Evolutionary conservation across 2,797 vertebrate species (phyloP), one percentile per base, ranked within the genome.

Genomic region (Aeoliscus strigatus): DNA sequence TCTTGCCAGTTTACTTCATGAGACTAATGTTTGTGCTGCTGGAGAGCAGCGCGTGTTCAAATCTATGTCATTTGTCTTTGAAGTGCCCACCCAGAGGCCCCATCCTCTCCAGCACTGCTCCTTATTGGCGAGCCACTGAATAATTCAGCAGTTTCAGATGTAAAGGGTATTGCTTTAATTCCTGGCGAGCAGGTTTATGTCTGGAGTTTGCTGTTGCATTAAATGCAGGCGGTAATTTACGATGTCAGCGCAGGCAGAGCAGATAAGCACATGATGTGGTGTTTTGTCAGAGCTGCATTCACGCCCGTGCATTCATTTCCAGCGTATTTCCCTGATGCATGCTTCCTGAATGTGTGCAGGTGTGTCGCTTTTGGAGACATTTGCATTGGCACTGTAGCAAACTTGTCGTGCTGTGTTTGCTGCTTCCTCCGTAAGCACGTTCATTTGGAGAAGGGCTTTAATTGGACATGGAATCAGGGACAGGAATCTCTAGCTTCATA

Each of bases 111-210:
- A 30, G 56, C 43, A 5, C 53, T 2, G 8, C 55, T 55, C 39
- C 61, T 65, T 63, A 61, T 72, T 70, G 67, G 57, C 39, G 27
- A 70, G 68, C 46, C 29, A 27, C 62, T 84, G 70, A 82, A 85
- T 83, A 66, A 85, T 81, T 82, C 73, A 82, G 52, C 66, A 60
- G 69, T 60, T 60, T 59, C 31, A 43, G 64, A 77, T 52, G 51
- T 84, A 73, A 78, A 76, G 61, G 67, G 59, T 70, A 78, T 79
- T 65, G 73, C 73, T 81, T 78, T 81, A 66, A 75, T 71, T 82
- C 64, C 63, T 57, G 51, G 46, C 72, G 52, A 41, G 66, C 60
- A 75, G 68, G 80, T 79, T 82, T 75, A 73, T 60, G 66, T 67
- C 43, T 26, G 48, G 39, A 63, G 27, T 75, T 70, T 60, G 52